Evolutionary conservation across 2,113 vertebrate genomes (phyloP), one percentile per base, ranked within the genome.

Genomic region (Nothocercus nigrocapillus): DNA sequence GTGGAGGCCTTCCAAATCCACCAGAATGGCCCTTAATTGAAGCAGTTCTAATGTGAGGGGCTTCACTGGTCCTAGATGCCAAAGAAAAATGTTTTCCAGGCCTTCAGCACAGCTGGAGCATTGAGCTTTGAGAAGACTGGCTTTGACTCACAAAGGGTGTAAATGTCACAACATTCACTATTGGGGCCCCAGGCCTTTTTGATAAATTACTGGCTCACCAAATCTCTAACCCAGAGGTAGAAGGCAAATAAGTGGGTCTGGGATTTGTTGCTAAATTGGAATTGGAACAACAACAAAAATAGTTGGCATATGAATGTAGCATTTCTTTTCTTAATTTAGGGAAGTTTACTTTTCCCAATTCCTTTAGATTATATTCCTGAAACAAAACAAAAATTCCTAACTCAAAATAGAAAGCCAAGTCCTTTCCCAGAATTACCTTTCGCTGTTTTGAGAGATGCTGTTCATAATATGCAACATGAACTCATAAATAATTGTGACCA

Each of bases 31-130:
- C 36, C 47, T 85, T 86, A 91, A 72, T 51, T 38, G 59, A 28
- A 90, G 28, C 44, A 72, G 7, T 81, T 83, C 63, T 83, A 47
- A 61, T 91, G 68, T 45, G 85, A 88, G 82, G 68, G 79, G 32
- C 28, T 91, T 62, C 7, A 7, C 15, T 87, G 63, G 8, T 93
- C 61, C 64, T 88, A 61, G 51, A 56, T 77, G 89, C 93, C 85
- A 93, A 93, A 85, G 59, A 63, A 94, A 89, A 94, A 85, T 54
- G 28, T 69, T 92, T 95, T 95, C 74, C 84, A 95, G 87, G 49
- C 78, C 75, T 85, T 80, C 82, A 77, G n/a, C 78, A 70, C 72
- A 93, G 87, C 89, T 89, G 85, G 59, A 88, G 36, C 53, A 85
- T 59, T 88, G 42, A 74, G 40, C 49, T 85, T 89, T 66, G 63